Percentiles rank a stretch among this genome's conserved stretches.
phyloP scores from a whole-genome alignment of 2,113 vertebrate species.

The Hymenochirus boettgeri region DNA sequence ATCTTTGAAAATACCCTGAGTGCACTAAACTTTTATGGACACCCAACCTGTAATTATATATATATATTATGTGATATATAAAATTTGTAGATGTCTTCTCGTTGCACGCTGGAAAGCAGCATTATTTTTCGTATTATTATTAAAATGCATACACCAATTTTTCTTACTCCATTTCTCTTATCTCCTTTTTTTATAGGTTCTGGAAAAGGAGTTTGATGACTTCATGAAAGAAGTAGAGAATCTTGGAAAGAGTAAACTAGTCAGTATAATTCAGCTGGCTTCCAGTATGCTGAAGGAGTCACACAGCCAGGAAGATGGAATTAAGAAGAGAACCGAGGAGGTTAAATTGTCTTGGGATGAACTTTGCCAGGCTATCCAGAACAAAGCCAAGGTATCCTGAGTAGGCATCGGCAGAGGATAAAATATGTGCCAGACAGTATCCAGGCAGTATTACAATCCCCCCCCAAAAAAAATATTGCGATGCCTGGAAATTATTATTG shows the following conservation, averaged over 20 bases:
- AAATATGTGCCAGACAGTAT: too few species aligned
- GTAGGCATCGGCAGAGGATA: not conserved
- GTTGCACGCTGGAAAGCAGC: too few species aligned
- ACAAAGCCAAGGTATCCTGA: slow-evolving; percentile 64
- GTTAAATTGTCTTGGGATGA: slow-evolving; percentile 68
- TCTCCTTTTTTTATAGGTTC: slow-evolving; percentile 55
- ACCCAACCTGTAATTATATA: too few species aligned
- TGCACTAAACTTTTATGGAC: too few species aligned
- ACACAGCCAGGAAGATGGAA: slow-evolving; percentile 50
- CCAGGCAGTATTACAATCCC: too few species aligned
- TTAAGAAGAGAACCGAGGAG: slow-evolving; percentile 56
- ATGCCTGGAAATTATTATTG: too few species aligned
- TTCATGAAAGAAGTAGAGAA: slow-evolving; percentile 68
- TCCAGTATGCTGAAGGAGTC: slow-evolving; percentile 52
- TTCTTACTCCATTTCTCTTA: not conserved
- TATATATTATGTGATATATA: too few species aligned
- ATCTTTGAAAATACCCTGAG: too few species aligned
- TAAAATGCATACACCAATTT: too few species aligned
- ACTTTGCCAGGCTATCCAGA: slow-evolving; percentile 60
- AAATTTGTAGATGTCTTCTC: too few species aligned
- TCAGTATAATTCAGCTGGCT: slow-evolving; percentile 62
- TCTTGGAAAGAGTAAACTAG: slow-evolving; percentile 69
- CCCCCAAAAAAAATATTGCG: too few species aligned
- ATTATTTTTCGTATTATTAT: too few species aligned
- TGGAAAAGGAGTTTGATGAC: slow-evolving; percentile 76